These are phyloP conservation scores for Echinops telfairi DNA, from an alignment of 2,113 vertebrate genomes.

Conservation along the genomic window DNA sequence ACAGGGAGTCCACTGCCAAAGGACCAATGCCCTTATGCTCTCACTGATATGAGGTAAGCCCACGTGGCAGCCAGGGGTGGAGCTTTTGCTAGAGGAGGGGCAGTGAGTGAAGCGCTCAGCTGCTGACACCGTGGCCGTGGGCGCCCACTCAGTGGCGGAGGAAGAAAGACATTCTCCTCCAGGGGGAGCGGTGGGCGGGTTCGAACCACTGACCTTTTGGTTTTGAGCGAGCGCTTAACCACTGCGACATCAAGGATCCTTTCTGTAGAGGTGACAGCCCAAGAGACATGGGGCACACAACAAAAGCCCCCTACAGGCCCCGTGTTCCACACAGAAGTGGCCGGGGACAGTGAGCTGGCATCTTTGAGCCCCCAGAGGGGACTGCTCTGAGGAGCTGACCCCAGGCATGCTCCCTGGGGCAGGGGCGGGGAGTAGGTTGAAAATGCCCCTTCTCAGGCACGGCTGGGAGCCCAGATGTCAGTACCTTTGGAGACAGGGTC, in stretches of 20 bases:
- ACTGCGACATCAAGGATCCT: no score
- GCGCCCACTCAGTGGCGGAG: background rate
- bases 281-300: no score
- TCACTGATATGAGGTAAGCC: no score
- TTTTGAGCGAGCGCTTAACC: background rate
- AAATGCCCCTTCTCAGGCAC: background rate
- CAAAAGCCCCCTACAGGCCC: background rate
- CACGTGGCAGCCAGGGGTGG: no score
- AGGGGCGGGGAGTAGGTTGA: background rate
- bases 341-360: background rate
- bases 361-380: no score
- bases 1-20: no score
- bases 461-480: no score
- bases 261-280: no score
- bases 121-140: background rate
- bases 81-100: no score
- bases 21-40: no score
- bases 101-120: no score
- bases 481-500: background rate
- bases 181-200: background rate
- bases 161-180: background rate
- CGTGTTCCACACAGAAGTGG: rapidly evolving
- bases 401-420: background rate
- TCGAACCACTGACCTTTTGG: background rate
- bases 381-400: background rate